These are phyloP conservation scores for Montipora foliosa DNA, from an alignment of 64 coral and sea anemone genomes.

Conservation along the genomic window DNA sequence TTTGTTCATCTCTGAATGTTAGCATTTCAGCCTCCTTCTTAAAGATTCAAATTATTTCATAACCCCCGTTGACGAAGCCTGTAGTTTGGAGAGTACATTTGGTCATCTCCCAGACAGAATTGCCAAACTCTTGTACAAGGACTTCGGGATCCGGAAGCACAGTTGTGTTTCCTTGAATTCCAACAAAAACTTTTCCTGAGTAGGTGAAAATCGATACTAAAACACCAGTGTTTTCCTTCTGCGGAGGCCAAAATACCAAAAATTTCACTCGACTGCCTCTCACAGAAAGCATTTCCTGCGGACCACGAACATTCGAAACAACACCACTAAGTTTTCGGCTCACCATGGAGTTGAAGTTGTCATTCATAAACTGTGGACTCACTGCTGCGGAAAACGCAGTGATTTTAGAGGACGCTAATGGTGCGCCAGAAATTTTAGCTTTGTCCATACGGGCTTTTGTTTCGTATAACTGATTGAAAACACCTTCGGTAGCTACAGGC, in stretches of 20 bases:
- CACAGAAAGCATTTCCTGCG: slow-evolving; percentile 51
- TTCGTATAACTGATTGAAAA: slow-evolving; percentile 50
- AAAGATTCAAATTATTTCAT: not conserved
- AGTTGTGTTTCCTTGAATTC: slow-evolving; percentile 64
- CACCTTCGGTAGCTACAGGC: slow-evolving; percentile 55
- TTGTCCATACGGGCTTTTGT: slow-evolving; percentile 86
- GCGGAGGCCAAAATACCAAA: slow-evolving; percentile 88
- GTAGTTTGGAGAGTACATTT: slow-evolving; percentile 27
- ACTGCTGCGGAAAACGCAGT: slow-evolving; percentile 64
- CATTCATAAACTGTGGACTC: slow-evolving; percentile 54
- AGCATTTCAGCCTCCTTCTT: too few relatives aligned
- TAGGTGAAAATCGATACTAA: slow-evolving; percentile 83
- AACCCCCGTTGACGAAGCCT: not conserved
- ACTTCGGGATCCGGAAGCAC: slow-evolving; percentile 74
- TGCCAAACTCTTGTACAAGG: slow-evolving; percentile 72
- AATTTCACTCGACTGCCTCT: slow-evolving; percentile 44
- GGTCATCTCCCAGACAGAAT: slow-evolving; percentile 67
- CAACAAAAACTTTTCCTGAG: slow-evolving; percentile 77
- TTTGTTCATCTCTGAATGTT: too few relatives aligned
- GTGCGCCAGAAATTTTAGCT: slow-evolving; percentile 82
- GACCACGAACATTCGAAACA: slow-evolving; percentile 94
- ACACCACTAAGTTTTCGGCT: slow-evolving; percentile 73
- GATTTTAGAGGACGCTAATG: slow-evolving; percentile 55
- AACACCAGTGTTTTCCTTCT: slow-evolving; percentile 71
- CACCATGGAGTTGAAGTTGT: slow-evolving; percentile 27